Base-by-base conservation (phyloP, 2,888 invertebrate genomes). In the Lithophane socia region DNA sequence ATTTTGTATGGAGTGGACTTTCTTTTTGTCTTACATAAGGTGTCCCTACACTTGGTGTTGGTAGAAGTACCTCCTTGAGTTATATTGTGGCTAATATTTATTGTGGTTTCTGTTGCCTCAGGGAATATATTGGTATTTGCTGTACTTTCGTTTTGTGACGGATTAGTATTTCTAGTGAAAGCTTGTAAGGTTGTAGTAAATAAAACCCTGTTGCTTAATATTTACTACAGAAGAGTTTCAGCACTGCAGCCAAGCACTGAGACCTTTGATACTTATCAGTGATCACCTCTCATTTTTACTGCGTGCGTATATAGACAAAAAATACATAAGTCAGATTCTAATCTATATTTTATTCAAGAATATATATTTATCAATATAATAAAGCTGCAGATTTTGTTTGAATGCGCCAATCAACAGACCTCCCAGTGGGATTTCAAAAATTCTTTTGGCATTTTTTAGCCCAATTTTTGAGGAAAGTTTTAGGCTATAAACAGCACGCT, bases 51-150 rank as follows among this genome's bases (percentile, higher is more conserved):
- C 49, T 54, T 60, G 69, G 52, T 73, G 67, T 29, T 73, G 54
- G 61, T 54, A 58, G 73, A 42, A 73, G 68, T 67, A 47, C 49
- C 68, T 44, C 68, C 68, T 69, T 65, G 72, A 74, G 67, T 58
- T 77, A 58, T 77, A 66, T 72, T 49, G 83, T 71, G 77, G 73
- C 64, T 69, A 77, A 74, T 77, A 85, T 77, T 77, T 82, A 85
- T 69, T 82, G 65, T 60, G 61, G 52, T 69, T 68, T 82, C 77
- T 73, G 70, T 74, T 68, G 65, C 86, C 71, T 60, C 24, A 9
- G 4, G 37, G n/a, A 24, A 66, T 69, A 44, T 71, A 47, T 42
- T 29, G 68, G 21, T 69, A 42, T 75, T 75, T 56, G 29, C 37
- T 37, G 24, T 54, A 42, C 16, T 67, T 75, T 72, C 44, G 5